Percentiles rank a stretch among this genome's conserved stretches.
Conservation (phyloP, 1,140 invertebrate species). For the Ceratosolen solmsi region DNA sequence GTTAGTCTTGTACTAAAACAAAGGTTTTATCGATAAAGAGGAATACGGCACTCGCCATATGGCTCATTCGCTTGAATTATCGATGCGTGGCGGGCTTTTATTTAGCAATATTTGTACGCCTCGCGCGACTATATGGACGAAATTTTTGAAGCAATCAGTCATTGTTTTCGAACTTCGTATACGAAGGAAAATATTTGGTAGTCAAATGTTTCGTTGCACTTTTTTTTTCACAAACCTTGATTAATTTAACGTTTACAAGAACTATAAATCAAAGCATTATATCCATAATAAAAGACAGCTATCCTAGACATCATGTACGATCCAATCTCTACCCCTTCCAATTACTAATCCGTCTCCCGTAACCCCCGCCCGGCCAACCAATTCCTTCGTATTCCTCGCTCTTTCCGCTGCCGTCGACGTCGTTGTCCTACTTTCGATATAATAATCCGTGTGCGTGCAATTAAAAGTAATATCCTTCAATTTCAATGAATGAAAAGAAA, state of each 20-base stretch:
- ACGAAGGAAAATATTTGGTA: conserved; percentile 26
- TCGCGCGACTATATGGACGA: background rate
- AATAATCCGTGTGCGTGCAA: no score
- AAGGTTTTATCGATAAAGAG: conserved; percentile 20
- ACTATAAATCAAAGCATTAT: conserved; percentile 6
- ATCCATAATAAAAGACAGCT: background rate
- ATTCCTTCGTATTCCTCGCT: no score
- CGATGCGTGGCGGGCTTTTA: conserved; percentile 24
- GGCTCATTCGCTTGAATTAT: conserved; percentile 35
- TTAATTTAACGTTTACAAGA: no score
- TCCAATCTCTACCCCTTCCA: background rate
- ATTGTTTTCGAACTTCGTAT: conserved; percentile 26
- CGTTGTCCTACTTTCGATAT: no score
- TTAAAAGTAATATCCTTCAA: no score
- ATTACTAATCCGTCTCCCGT: no score
- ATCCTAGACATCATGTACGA: background rate
- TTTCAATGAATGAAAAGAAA: no score
- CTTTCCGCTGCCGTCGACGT: no score
- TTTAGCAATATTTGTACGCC: conserved; percentile 27
- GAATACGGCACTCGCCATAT: conserved; percentile 10
- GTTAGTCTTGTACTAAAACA: background rate
- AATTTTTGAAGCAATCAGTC: conserved; percentile 32
- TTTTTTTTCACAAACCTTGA: conserved; percentile 15
- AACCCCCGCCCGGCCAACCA: no score
- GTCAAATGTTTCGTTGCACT: conserved; percentile 16